phyloP scores from a whole-genome alignment of 2,797 vertebrate genomes.

The Lacerta agilis region DNA sequence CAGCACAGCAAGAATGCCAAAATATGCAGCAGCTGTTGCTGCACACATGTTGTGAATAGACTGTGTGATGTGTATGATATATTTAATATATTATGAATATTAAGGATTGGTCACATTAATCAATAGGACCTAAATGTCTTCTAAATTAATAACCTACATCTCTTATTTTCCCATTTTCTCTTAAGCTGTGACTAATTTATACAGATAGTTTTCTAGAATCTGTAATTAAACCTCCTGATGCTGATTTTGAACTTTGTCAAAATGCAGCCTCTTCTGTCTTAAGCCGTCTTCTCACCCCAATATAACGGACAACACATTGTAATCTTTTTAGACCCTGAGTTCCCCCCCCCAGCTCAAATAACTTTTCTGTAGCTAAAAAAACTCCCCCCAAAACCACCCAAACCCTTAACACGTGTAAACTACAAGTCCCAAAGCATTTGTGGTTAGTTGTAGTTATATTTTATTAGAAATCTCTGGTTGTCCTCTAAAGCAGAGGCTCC shows the following conservation, averaged over 20 bases:
- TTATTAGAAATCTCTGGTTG: neutral
- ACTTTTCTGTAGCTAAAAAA: too few relatives aligned
- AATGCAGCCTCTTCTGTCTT: neutral
- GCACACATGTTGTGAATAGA: slow-evolving; percentile 17
- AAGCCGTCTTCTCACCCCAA: neutral
- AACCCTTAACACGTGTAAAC: neutral
- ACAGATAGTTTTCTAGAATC: neutral
- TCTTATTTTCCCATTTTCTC: neutral
- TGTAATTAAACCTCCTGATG: neutral
- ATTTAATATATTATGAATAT: neutral
- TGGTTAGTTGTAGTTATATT: neutral
- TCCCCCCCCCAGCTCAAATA: too few relatives aligned
- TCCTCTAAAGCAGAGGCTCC: neutral
- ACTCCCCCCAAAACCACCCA: too few relatives aligned
- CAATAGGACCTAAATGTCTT: neutral
- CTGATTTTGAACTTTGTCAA: neutral
- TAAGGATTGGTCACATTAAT: neutral
- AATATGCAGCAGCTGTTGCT: slow-evolving; percentile 28
- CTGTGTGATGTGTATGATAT: slow-evolving; percentile 1
- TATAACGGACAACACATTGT: neutral
- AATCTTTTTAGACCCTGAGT: too few relatives aligned
- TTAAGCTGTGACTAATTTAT: neutral
- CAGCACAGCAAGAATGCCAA: neutral
- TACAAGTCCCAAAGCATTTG: neutral
- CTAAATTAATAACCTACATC: neutral